phyloP scores from a whole-genome alignment of 2,888 invertebrate genomes.

The Parapristionchus giblindavisi region DNA sequence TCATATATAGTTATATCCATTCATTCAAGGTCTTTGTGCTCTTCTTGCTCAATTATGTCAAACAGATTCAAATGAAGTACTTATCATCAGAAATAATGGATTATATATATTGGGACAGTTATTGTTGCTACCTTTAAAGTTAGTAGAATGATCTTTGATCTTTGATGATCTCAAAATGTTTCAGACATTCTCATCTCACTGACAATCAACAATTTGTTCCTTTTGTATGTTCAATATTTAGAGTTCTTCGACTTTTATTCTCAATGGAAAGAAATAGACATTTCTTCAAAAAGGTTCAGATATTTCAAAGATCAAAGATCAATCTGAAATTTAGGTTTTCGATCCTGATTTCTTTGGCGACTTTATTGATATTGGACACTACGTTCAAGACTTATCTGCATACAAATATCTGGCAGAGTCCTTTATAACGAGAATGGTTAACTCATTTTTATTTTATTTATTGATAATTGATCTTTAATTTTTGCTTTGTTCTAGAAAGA shows the following conservation, averaged over 20 bases:
- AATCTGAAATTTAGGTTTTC: constrained; percentile 68
- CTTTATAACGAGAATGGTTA: constrained; percentile 46
- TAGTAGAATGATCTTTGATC: not conserved
- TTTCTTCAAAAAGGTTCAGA: constrained; percentile 69
- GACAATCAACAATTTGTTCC: constrained; percentile 27
- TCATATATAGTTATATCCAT: not conserved
- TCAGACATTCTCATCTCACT: constrained; percentile 1
- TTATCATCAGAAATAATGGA: constrained; percentile 53
- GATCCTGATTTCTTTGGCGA: constrained; percentile 70
- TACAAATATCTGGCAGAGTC: constrained; percentile 69
- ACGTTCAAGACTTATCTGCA: constrained; percentile 70
- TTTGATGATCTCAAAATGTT: not conserved
- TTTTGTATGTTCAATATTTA: constrained; percentile 70
- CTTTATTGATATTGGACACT: constrained; percentile 73
- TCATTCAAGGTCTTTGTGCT: constrained; percentile 49
- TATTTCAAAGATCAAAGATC: no score
- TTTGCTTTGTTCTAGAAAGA: constrained; percentile 19
- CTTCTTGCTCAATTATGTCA: constrained; percentile 56
- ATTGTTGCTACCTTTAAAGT: constrained; percentile 42
- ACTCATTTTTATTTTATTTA: no score
- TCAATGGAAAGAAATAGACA: constrained; percentile 72
- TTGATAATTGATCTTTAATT: constrained; percentile 12
- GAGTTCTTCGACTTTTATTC: constrained; percentile 72
- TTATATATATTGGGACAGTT: constrained; percentile 50
- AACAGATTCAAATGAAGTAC: constrained; percentile 45